Evolutionary conservation across 2,888 invertebrate species (phyloP).

Genomic region (Metalampra italica): DNA sequence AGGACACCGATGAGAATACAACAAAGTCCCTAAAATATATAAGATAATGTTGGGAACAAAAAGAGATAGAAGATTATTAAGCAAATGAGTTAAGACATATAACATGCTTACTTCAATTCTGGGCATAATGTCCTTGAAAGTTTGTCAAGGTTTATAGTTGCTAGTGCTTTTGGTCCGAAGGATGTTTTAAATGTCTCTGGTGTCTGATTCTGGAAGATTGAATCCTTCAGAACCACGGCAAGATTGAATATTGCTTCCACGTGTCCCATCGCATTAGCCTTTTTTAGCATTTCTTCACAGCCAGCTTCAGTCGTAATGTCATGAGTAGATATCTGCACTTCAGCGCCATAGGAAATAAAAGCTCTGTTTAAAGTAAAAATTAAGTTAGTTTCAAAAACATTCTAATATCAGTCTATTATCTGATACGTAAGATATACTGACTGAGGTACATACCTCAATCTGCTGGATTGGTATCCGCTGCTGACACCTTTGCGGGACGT

Average conservation of each 20-base stretch:
- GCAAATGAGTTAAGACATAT: too few relatives aligned
- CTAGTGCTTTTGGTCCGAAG: conserved; percentile 88
- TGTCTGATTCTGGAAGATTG: conserved; percentile 87
- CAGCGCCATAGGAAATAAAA: conserved; percentile 85
- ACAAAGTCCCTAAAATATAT: conserved; percentile 83
- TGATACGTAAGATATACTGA: too few relatives aligned
- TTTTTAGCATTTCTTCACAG: conserved; percentile 82
- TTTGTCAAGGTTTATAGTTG: conserved; percentile 87
- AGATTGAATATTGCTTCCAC: conserved; percentile 94
- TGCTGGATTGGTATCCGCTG: conserved; percentile 89
- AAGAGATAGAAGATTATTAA: too few relatives aligned
- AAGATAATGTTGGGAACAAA: neutral
- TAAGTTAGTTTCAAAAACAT: neutral
- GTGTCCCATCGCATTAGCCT: conserved; percentile 81
- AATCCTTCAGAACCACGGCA: conserved; percentile 88
- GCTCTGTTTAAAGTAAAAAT: conserved; percentile 53
- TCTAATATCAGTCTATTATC: too few relatives aligned
- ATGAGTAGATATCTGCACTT: conserved; percentile 82
- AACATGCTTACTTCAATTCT: conserved; percentile 51
- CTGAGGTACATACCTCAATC: conserved; percentile 77
- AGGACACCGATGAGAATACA: conserved; percentile 93
- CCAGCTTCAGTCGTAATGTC: conserved; percentile 85
- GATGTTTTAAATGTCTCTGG: conserved; percentile 82
- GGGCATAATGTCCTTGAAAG: conserved; percentile 58
- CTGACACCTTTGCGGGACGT: conserved; percentile 88